These are phyloP conservation scores for Parazoanthus darwini DNA, from an alignment of 92 coral and sea anemone species.

Conservation along the genomic window DNA sequence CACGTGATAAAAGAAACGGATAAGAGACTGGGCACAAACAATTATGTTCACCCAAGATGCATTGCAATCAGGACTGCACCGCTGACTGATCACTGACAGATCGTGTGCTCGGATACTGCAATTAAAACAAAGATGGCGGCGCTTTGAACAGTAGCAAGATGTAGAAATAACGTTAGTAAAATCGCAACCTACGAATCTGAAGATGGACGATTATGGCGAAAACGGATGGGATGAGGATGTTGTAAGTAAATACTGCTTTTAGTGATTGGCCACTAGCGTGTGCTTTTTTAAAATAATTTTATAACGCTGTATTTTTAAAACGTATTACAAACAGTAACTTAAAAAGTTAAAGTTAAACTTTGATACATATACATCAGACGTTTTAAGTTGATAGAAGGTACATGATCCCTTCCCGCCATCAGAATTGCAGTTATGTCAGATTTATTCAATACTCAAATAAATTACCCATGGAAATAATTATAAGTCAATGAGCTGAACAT, in stretches of 20 bases:
- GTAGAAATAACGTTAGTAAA: background rate
- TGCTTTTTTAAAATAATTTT: too few relatives aligned
- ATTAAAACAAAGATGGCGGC: conserved; percentile 25
- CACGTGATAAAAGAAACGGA: background rate
- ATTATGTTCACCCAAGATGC: conserved; percentile 6
- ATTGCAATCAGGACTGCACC: background rate
- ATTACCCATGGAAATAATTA: too few relatives aligned
- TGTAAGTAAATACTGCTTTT: conserved; percentile 50
- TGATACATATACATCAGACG: too few relatives aligned
- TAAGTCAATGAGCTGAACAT: background rate
- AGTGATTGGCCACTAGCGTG: too few relatives aligned
- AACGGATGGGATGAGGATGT: conserved; percentile 98
- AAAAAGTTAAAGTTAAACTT: too few relatives aligned
- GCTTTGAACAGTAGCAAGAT: background rate
- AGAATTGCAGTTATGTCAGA: too few relatives aligned
- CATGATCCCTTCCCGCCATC: too few relatives aligned
- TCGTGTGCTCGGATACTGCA: conserved; percentile 4
- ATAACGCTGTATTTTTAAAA: too few relatives aligned
- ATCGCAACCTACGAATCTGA: background rate
- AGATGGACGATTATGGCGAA: conserved; percentile 99
- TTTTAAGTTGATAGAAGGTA: too few relatives aligned
- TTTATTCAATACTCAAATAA: background rate
- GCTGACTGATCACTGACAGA: conserved; percentile 38
- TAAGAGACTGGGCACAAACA: conserved; percentile 26
- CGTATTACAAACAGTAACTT: too few relatives aligned